Conservation (phyloP, 2,888 invertebrate species). For the Diarsia rubi region DNA sequence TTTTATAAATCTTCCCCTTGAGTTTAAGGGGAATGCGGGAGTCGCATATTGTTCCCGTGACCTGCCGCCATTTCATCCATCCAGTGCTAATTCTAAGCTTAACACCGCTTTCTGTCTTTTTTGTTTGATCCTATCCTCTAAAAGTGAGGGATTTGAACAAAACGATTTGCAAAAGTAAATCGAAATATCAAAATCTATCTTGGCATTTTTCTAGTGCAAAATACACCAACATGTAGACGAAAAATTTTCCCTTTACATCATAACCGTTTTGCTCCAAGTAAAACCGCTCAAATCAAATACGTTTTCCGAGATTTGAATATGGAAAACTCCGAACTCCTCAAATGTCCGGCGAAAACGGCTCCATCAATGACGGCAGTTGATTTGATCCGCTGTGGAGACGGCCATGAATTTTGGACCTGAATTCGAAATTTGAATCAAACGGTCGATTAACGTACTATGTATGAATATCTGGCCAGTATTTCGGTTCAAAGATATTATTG, state of each 20-base stretch:
- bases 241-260: background rate
- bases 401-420: constrained; percentile 39
- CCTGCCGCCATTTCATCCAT: too few species aligned
- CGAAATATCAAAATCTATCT: background rate
- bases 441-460: constrained; percentile 27
- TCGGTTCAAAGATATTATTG: background rate
- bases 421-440: constrained; percentile 46
- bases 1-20: too few species aligned
- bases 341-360: constrained; percentile 45
- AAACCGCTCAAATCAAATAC: constrained; percentile 49
- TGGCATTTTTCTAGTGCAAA: background rate
- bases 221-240: background rate
- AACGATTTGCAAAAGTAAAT: background rate
- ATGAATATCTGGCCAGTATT: constrained; percentile 14
- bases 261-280: constrained; percentile 21
- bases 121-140: background rate
- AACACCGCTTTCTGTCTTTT: too few species aligned
- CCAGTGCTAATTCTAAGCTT: too few species aligned
- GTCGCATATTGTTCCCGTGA: too few species aligned
- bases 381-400: constrained; percentile 40
- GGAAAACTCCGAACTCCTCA: constrained; percentile 43
- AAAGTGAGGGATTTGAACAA: background rate
- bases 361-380: constrained; percentile 37
- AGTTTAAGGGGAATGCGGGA: too few species aligned
- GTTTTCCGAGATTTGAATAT: constrained; percentile 58